Evolutionary conservation across 2,888 invertebrate species (phyloP).

Genomic region (Cephus pygmeus): DNA sequence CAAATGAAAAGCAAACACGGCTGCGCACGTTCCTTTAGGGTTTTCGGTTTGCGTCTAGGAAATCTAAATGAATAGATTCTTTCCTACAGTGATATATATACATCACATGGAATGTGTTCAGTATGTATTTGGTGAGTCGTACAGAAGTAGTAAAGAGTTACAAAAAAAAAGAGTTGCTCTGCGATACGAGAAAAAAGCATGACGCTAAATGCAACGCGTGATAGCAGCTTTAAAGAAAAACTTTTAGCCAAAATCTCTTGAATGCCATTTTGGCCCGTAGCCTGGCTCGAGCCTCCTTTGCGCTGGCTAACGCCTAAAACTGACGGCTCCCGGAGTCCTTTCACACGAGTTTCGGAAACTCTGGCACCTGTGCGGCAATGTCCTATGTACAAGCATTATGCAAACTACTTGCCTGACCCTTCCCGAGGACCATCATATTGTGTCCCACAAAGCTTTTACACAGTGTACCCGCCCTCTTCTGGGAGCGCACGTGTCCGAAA

Average conservation of each 20-base stretch:
- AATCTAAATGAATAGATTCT: neutral
- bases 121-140: neutral
- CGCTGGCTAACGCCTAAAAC: constrained; percentile 2
- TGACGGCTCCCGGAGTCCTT: neutral
- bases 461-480: neutral
- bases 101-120: neutral
- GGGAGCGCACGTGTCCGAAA: constrained; percentile 12
- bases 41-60: neutral
- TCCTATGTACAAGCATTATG: constrained; percentile 41
- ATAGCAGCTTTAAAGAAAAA: neutral
- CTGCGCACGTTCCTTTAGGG: neutral
- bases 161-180: neutral
- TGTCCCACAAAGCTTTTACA: constrained; percentile 35
- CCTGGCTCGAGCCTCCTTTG: neutral
- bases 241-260: neutral
- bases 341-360: constrained; percentile 10
- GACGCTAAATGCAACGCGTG: neutral
- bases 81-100: neutral
- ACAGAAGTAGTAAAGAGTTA: neutral
- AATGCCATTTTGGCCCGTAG: neutral
- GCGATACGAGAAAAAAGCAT: neutral
- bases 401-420: constrained; percentile 49
- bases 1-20: neutral
- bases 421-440: constrained; percentile 38
- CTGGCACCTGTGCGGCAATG: constrained; percentile 10